Percentiles rank a stretch among this genome's conserved stretches.
Evolutionary conservation across 2,888 invertebrate genomes (phyloP).

Genomic region (Caenorhabditis sp.): DNA sequence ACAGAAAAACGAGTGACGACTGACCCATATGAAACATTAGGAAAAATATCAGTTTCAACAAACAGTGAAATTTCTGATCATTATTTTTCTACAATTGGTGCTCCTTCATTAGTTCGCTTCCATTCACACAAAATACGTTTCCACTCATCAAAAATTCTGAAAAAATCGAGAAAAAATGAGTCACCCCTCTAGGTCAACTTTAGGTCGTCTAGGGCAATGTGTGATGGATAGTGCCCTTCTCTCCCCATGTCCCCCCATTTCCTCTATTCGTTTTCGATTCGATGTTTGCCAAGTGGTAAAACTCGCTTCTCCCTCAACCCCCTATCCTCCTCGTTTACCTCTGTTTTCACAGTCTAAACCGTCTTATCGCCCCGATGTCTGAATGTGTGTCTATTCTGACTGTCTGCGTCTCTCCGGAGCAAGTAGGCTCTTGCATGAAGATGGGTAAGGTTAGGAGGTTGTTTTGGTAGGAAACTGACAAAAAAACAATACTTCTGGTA

Average conservation of each 20-base stretch:
- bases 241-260: neutral
- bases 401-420: slow-evolving; percentile 16
- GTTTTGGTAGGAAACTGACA: neutral
- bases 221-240: slow-evolving; percentile 16
- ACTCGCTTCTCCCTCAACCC: slow-evolving; percentile 11
- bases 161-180: slow-evolving; percentile 11
- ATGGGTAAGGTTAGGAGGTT: neutral
- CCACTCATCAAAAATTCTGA: too few relatives aligned
- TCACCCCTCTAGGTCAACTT: neutral
- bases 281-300: slow-evolving; percentile 62
- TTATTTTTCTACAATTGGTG: too few relatives aligned
- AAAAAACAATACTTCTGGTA: neutral
- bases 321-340: slow-evolving; percentile 16
- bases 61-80: neutral
- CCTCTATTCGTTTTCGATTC: neutral
- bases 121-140: neutral
- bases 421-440: neutral
- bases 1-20: too few relatives aligned
- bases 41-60: too few relatives aligned
- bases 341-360: slow-evolving; percentile 38
- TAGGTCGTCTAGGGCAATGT: neutral
- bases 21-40: too few relatives aligned
- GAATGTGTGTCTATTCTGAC: slow-evolving; percentile 19
- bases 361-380: slow-evolving; percentile 12
- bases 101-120: too few relatives aligned